These are phyloP conservation scores for Chaetorhynchus papuensis DNA, from an alignment of 2,113 vertebrate species.

Conservation along the genomic window DNA sequence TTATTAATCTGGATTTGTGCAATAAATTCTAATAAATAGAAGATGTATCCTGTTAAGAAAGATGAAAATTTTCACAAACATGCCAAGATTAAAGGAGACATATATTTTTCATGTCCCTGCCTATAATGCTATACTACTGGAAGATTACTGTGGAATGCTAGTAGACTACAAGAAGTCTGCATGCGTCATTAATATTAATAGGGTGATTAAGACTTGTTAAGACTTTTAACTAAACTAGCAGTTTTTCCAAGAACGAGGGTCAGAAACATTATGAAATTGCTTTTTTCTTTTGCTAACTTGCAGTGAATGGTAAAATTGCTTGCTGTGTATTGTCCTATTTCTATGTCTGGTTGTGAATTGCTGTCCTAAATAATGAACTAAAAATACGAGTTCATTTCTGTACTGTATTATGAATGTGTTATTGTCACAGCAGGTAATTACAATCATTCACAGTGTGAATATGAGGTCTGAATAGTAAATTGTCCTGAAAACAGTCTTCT, in stretches of 20 bases:
- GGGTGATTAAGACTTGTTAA: neutral
- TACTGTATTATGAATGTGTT: slow-evolving; percentile 59
- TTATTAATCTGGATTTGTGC: neutral
- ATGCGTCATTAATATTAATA: neutral
- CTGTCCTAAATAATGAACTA: slow-evolving; percentile 50
- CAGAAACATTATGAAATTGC: slow-evolving; percentile 17
- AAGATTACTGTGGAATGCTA: neutral
- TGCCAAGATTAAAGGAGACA: neutral
- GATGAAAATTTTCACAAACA: neutral
- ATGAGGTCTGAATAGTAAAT: slow-evolving; percentile 60
- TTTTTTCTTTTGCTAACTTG: neutral
- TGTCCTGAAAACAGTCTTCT: slow-evolving; percentile 48
- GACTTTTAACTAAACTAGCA: neutral
- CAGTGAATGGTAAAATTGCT: slow-evolving; percentile 6
- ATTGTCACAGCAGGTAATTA: slow-evolving; percentile 64
- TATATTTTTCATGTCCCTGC: neutral
- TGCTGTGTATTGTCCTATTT: neutral
- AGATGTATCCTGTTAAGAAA: neutral
- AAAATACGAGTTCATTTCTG: slow-evolving; percentile 51
- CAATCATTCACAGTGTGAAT: slow-evolving; percentile 58
- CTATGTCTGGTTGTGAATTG: neutral
- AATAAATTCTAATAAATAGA: neutral
- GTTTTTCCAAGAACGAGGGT: neutral
- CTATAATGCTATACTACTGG: neutral
- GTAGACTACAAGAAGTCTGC: neutral